A percentile compares a stretch with the other conserved stretches of the same genome.
Conservation (phyloP, 2,888 invertebrate genomes). For the Drosophila emarginata region DNA sequence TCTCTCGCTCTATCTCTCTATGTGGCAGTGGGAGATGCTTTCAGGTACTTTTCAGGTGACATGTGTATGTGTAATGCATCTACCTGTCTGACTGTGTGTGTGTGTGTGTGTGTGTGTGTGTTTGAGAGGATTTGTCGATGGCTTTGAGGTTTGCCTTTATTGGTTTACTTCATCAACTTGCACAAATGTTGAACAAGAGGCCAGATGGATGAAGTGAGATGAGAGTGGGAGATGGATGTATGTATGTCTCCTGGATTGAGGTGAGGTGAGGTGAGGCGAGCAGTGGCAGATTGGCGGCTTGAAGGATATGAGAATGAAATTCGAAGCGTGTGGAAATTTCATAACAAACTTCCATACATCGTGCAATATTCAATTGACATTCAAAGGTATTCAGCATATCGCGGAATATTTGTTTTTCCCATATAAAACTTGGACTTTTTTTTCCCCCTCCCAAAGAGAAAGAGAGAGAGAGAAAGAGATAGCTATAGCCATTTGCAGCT, state of each 20-base stretch:
- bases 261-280: background rate
- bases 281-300: background rate
- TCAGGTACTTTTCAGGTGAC: constrained; percentile 63
- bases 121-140: constrained; percentile 61
- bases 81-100: background rate
- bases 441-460: background rate
- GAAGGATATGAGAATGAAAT: constrained; percentile 12
- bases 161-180: constrained; percentile 79
- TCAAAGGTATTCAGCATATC: constrained; percentile 62
- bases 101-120: background rate
- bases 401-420: constrained; percentile 52
- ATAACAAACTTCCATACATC: constrained; percentile 64
- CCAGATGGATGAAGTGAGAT: constrained; percentile 4
- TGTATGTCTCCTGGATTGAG: background rate
- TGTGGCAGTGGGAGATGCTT: background rate
- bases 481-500: background rate
- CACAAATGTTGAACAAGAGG: constrained; percentile 33
- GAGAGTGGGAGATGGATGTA: constrained; percentile 11
- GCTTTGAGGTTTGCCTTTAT: constrained; percentile 72
- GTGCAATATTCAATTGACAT: constrained; percentile 78
- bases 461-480: background rate
- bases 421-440: constrained; percentile 7
- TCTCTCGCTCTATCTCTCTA: background rate
- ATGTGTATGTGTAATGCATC: constrained; percentile 49
- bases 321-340: constrained; percentile 74